These are phyloP conservation scores for Holocentrus rufus DNA, from an alignment of 2,797 vertebrate species.

Conservation along the genomic window DNA sequence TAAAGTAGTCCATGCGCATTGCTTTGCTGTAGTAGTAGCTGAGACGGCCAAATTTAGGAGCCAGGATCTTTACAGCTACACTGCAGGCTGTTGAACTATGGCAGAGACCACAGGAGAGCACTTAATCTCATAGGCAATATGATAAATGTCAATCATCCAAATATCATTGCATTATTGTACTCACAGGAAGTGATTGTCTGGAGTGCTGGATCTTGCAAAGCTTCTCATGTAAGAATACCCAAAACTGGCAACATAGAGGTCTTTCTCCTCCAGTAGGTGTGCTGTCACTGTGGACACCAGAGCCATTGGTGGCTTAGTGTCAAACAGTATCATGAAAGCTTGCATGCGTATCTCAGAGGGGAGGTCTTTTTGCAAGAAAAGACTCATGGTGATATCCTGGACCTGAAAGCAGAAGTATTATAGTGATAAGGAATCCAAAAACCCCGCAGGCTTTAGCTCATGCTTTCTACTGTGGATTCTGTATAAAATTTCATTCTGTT, in stretches of 20 bases:
- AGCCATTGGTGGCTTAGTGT: conserved; percentile 83
- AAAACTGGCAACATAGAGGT: conserved; percentile 85
- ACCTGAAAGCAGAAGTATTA: conserved; percentile 75
- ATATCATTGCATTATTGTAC: conserved; percentile 44
- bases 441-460: not conserved
- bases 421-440: not conserved
- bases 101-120: conserved; percentile 16
- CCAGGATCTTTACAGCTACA: conserved; percentile 86
- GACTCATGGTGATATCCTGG: conserved; percentile 82
- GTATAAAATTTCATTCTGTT: no score
- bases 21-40: conserved; percentile 83
- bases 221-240: conserved; percentile 83
- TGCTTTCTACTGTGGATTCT: no score
- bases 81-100: conserved; percentile 85
- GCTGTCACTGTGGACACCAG: conserved; percentile 81
- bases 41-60: conserved; percentile 77
- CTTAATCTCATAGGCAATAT: not conserved
- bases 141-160: not conserved
- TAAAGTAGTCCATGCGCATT: conserved; percentile 77
- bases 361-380: conserved; percentile 80
- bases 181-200: conserved; percentile 84
- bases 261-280: conserved; percentile 80
- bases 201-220: conserved; percentile 80
- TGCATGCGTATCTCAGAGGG: conserved; percentile 81
- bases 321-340: conserved; percentile 84